phyloP scores from a whole-genome alignment of 1,140 invertebrate genomes.

The Platorchestia sp. region DNA sequence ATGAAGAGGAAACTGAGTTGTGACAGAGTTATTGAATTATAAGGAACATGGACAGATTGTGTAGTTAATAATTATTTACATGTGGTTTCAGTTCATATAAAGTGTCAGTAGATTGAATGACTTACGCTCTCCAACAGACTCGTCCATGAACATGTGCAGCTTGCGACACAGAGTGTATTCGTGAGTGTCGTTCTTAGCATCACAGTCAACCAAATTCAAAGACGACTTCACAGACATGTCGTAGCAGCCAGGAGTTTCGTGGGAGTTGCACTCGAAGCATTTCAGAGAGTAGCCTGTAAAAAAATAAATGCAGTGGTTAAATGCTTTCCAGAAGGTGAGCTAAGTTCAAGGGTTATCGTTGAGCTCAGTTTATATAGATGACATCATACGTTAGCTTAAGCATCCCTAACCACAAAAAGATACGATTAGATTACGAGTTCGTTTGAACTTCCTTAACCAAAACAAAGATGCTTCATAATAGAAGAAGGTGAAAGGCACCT shows the following conservation, averaged over 20 bases:
- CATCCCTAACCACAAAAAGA: too few relatives aligned
- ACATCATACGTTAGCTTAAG: too few relatives aligned
- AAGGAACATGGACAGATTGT: neutral
- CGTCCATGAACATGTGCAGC: constrained; percentile 52
- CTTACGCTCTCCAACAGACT: constrained; percentile 36
- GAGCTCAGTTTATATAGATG: neutral
- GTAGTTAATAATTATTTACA: neutral
- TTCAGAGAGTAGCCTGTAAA: neutral
- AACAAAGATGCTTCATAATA: too few relatives aligned
- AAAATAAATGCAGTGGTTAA: neutral
- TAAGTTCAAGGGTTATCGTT: neutral
- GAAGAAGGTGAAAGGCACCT: too few relatives aligned
- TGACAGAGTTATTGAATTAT: too few relatives aligned
- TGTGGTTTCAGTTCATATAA: neutral
- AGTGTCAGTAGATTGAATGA: neutral
- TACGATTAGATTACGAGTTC: too few relatives aligned
- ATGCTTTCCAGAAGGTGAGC: neutral
- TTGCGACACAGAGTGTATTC: constrained; percentile 55
- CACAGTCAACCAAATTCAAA: constrained; percentile 2
- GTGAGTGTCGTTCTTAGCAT: constrained; percentile 34
- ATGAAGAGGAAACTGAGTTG: too few relatives aligned
- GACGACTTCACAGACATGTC: neutral
- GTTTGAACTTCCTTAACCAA: too few relatives aligned
- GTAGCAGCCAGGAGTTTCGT: neutral
- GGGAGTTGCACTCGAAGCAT: constrained; percentile 45